phyloP scores from a whole-genome alignment of 2,888 invertebrate species.

The Hypena proboscidalis region DNA sequence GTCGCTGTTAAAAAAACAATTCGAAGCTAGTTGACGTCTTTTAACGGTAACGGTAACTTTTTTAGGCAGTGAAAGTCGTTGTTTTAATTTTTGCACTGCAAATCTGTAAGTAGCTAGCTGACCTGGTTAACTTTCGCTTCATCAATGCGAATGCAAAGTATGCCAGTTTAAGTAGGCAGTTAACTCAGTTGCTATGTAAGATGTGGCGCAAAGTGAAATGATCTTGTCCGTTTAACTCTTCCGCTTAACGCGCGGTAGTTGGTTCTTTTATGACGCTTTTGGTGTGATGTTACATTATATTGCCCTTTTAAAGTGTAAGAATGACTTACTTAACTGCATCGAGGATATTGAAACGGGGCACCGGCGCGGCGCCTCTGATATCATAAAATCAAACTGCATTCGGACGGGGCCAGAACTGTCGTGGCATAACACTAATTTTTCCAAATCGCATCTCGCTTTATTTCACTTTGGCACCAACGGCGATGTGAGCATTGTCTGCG shows the following conservation, averaged over 20 bases:
- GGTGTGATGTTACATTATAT: constrained; percentile 3
- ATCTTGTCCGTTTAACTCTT: constrained; percentile 3
- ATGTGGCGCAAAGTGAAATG: constrained; percentile 7
- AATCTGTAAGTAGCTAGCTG: constrained; percentile 28
- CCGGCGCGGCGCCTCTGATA: constrained; percentile 17
- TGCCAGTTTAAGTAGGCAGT: constrained; percentile 40
- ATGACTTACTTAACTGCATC: constrained; percentile 21
- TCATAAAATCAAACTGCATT: constrained; percentile 34
- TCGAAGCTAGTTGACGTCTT: constrained; percentile 12
- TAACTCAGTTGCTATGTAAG: constrained; percentile 13
- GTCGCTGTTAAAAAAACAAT: no score
- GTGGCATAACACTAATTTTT: constrained; percentile 27
- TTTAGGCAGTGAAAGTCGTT: constrained; percentile 38
- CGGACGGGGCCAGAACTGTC: no score
- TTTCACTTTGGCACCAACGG: constrained; percentile 33
- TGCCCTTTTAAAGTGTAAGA: constrained; percentile 11
- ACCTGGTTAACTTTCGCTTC: constrained; percentile 56
- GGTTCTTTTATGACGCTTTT: background rate
- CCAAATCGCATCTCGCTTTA: constrained; percentile 33
- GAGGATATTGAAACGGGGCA: constrained; percentile 13
- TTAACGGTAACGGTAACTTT: constrained; percentile 13
- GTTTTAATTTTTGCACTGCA: constrained; percentile 24
- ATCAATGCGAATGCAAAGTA: constrained; percentile 45
- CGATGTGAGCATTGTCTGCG: constrained; percentile 39
- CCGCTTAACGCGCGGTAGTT: background rate